Evolutionary conservation across 2,797 vertebrate species (phyloP).

Genomic region (Argyrosomus regius): DNA sequence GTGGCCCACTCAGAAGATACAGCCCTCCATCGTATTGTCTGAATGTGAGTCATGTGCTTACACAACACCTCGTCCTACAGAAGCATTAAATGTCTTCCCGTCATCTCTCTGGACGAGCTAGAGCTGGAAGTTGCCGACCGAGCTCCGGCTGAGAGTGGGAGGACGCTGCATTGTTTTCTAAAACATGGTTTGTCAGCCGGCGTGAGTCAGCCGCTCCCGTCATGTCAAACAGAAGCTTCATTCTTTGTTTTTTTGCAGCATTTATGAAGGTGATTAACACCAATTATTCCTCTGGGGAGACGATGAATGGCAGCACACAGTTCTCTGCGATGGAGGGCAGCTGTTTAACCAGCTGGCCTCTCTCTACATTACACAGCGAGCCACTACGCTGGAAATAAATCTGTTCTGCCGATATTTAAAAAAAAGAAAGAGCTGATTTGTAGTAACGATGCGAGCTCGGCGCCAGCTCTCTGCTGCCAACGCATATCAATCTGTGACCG

Average conservation of each 20-base stretch:
- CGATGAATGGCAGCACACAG: constrained; percentile 9
- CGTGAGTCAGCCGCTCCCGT: constrained; percentile 49
- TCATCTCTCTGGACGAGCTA: neutral
- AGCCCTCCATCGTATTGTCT: constrained; percentile 11
- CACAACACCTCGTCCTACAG: constrained; percentile 34
- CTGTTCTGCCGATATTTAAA: neutral
- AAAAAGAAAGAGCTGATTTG: constrained; percentile 17
- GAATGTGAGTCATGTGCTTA: constrained; percentile 58
- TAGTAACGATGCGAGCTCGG: constrained; percentile 23
- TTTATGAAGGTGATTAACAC: constrained; percentile 46
- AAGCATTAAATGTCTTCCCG: constrained; percentile 12
- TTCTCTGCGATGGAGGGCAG: constrained; percentile 13
- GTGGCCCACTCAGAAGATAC: constrained; percentile 34
- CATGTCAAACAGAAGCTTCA: constrained; percentile 34
- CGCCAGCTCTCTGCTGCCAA: constrained; percentile 10
- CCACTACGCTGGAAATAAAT: neutral
- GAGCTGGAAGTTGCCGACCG: neutral
- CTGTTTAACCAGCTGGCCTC: constrained; percentile 29
- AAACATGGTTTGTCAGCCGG: constrained; percentile 33
- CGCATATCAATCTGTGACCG: constrained; percentile 4
- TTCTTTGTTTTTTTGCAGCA: constrained; percentile 14
- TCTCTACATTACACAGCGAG: constrained; percentile 1
- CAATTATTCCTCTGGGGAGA: constrained; percentile 32
- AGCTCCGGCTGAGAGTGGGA: constrained; percentile 49
- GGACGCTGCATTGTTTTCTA: constrained; percentile 48